Base-by-base conservation (phyloP, 2,888 invertebrate genomes). In the Luperina testacea region DNA sequence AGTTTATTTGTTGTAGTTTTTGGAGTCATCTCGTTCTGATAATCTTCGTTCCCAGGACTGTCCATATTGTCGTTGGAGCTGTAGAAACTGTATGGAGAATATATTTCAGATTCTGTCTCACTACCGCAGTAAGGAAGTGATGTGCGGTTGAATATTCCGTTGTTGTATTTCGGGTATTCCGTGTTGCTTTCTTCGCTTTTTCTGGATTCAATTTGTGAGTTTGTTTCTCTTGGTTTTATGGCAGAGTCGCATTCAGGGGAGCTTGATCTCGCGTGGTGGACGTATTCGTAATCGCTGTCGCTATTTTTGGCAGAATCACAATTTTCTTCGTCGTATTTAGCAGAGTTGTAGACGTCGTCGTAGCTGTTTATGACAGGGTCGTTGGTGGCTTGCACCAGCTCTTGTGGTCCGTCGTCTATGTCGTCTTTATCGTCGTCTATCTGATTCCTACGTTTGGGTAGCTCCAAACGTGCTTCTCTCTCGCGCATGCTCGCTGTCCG, bases 401-500 rank as follows among this genome's bases (percentile, higher is more conserved):
- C 95, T 71, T 95, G 95, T 0, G 95, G 95, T 15, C 93, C 95
- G 80, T 97, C 97, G 88, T 95, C 95, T 42, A 94, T 83, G 84
- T 97, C 97, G 88, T 97, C 97, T 91, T 97, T 97, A 83, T 97
- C 97, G 91, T 97, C 97, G 77, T 96, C 96, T 85, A 97, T 95
- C 86, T 96, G 94, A 68, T 94, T 95, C 82, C 96, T 93, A 77
- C 97, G 95, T 89, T 97, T 97, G 51, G 97, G 97, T 72, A 97
- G 96, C 92, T 98, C 97, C 88, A 97, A 93, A 88, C 97, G 97
- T 7, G 98, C 97, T 94, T 98, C 98, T 80, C 98, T 97, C 94
- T 98, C 98, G 88, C 98, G 97, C 98, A 99, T 98, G 93, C 98
- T 98, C 68, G 98, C 98, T 32, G 98, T 98, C 85, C 99, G 97